Evolutionary conservation across 2,888 invertebrate genomes (phyloP), one percentile per base, ranked within the genome.

Genomic region (Zaprionus lineosus): DNA sequence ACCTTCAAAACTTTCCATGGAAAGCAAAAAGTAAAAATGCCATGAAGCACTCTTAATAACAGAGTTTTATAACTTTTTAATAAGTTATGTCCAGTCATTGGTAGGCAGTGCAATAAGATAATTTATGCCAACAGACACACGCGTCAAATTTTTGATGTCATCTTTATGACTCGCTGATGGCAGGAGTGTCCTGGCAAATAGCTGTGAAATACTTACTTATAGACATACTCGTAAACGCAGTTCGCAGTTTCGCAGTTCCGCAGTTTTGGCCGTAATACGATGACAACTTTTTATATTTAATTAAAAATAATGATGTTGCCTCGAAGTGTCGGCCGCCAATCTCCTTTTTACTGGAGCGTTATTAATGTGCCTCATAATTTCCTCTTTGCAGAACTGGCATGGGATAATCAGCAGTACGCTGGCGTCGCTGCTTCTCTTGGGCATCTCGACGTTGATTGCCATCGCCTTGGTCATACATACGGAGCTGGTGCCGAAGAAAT

Each of bases 401-500:
- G 91, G 92, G 47, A 90, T 92, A 74, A 91, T 93, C 65, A 92
- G 93, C 75, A 92, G 93, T 72, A 91, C 92, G 51, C 88, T 94
- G 74, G 93, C 94, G 84, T 92, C 92, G 36, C 91, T 93, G 75
- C 90, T 94, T 36, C 90, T 94, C 50, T 90, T 93, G 57, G 93
- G 92, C 11, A 91, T 93, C 88, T 93, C 94, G 4, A 93, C 94
- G 26, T 93, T 90, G 74, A 89, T 90, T 75, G 90, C 90, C 21
- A 89, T 90, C 53, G 87, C 88, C 8, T 66, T 90, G 66, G 88
- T 89, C 31, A 86, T 90, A 48, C 90, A 90, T 78, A 87, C 89
- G 7, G 90, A 90, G 74, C 74, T 90, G 74, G 85, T 88, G 63
- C 89, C 90, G 28, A 86, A 86, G 75, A 89, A 89, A 76, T 84